Percentiles rank a stretch among this genome's conserved stretches.
Conservation (phyloP, 2,888 invertebrate genomes). For the Acleris laterana region DNA sequence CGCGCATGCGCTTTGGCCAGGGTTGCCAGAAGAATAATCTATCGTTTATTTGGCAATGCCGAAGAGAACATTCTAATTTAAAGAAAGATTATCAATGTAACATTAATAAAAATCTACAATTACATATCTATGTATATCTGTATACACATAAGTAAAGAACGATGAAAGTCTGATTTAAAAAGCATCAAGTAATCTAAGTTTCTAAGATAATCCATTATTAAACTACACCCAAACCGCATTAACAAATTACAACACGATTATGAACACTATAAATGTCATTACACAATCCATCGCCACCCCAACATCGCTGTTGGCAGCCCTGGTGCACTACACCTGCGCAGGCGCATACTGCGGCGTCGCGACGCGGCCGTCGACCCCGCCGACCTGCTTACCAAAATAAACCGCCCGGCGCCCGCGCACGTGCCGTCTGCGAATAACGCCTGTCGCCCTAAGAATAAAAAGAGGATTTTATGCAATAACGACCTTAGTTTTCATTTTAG, state of each 20-base stretch:
- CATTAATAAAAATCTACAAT: too few relatives aligned
- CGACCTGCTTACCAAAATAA: conserved; percentile 82
- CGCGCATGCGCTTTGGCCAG: conserved; percentile 24
- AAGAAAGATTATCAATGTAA: too few relatives aligned
- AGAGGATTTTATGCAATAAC: too few relatives aligned
- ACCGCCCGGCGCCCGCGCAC: conserved; percentile 62
- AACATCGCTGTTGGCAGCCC: conserved; percentile 21
- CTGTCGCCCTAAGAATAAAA: too few relatives aligned
- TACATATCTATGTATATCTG: too few relatives aligned
- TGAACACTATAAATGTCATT: neutral
- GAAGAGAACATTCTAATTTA: neutral
- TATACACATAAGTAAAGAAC: too few relatives aligned
- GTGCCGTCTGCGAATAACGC: neutral
- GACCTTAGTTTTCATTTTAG: too few relatives aligned
- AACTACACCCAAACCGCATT: too few relatives aligned
- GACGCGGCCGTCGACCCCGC: conserved; percentile 75
- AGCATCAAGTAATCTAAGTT: too few relatives aligned
- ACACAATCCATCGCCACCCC: neutral
- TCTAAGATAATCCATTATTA: too few relatives aligned
- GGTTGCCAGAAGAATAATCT: conserved; percentile 23
- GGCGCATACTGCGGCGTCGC: conserved; percentile 76
- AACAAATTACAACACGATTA: neutral
- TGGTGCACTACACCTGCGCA: conserved; percentile 69
- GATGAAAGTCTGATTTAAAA: too few relatives aligned
- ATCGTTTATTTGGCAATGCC: neutral